Evolutionary conservation across 2,113 vertebrate genomes (phyloP).

Genomic region (Zosterops borbonicus): DNA sequence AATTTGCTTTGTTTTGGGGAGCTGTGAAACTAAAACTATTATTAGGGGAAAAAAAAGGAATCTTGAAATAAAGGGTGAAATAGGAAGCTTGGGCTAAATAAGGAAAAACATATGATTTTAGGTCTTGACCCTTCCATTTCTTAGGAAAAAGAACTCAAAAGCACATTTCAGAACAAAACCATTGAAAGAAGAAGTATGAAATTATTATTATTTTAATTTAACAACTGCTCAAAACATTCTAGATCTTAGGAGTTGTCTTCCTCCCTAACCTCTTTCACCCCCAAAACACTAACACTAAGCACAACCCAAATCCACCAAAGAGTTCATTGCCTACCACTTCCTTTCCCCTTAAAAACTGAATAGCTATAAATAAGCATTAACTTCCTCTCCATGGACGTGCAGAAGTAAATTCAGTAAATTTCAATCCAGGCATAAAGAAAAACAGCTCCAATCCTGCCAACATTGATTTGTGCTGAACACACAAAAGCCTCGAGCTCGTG

Average conservation of each 20-base stretch:
- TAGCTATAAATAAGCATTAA: not conserved
- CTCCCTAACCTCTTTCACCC: not conserved
- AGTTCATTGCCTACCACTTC: not conserved
- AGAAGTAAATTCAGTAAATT: not conserved
- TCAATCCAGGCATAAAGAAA: not conserved
- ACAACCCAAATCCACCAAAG: not conserved
- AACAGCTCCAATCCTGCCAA: not conserved
- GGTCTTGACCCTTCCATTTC: not conserved
- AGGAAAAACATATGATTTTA: not conserved
- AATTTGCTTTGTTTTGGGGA: not conserved
- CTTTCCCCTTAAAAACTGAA: not conserved
- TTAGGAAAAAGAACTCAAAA: not conserved
- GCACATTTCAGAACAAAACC: not conserved
- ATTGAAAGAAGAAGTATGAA: not conserved
- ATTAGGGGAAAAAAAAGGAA: not conserved
- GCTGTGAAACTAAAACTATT: conserved; percentile 1
- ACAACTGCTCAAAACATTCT: not conserved
- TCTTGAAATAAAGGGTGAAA: not conserved
- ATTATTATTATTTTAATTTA: not conserved
- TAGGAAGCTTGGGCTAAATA: not conserved
- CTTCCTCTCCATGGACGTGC: not conserved
- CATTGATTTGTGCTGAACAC: not conserved
- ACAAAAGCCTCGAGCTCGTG: not conserved
- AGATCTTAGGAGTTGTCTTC: not conserved
- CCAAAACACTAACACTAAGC: not conserved